Evolutionary conservation across 2,113 vertebrate species (phyloP), one percentile per base, ranked within the genome.

Genomic region (Etia nguti): DNA sequence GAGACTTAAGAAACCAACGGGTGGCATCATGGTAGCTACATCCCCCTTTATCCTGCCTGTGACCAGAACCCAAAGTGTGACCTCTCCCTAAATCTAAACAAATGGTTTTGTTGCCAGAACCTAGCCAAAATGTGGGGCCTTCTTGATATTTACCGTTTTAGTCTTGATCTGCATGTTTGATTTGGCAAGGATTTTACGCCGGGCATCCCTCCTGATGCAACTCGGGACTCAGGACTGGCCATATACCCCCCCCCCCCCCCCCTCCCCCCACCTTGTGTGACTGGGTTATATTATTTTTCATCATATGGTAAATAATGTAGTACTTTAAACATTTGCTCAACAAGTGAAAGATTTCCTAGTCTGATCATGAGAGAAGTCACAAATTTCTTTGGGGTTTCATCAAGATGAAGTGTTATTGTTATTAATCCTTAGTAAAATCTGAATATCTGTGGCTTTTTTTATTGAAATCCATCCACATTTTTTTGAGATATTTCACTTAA

Each of bases 161-260:
- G 38, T 73, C 62, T 68, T 1, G 34, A 68, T 68, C 62, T 41
- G 62, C 62, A 22, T 68, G 62, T 68, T 68, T 68, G 34, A 68
- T 22, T 41, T 68, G 62, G 3, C 34, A 68, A 41, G 4, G 34
- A 68, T 68, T 68, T 68, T 68, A 41, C 8, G 60, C 38, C 2
- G 6, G 34, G 18, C 60, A 1, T 38, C 10, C 34, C 15, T 68
- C 22, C 62, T 68, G 8, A 41, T 9, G 62, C 34, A 68, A 41
- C 62, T 1, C 11, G 1, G 4, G 38, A 41, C 62, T 68, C 11
- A 0, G 0, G 20, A 68, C 11, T 4, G 38, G 34, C 34, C 2
- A 36, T 36, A 36, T 36, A 36, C 7, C 34, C 31, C 31, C 31
- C 6, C 59, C 34, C 29, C 59, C 31, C 34, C 29, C 59, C 31